Percentiles rank a stretch among this genome's conserved stretches.
phyloP scores from a whole-genome alignment of 2,888 invertebrate genomes.

The Tanypteryx hageni region DNA sequence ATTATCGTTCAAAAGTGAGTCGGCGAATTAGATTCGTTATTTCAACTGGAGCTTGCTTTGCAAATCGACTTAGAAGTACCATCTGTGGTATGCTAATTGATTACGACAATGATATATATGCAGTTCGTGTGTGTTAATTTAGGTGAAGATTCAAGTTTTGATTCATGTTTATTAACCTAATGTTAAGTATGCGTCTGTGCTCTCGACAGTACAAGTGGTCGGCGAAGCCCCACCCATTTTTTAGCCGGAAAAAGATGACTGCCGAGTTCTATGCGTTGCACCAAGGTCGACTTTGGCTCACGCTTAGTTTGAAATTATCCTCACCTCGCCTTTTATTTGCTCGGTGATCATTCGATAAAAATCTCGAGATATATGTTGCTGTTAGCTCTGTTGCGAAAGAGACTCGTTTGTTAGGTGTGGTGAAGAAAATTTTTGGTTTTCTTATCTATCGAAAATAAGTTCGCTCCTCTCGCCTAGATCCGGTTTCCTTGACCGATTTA shows the following conservation, averaged over 20 bases:
- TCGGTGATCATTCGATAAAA: constrained; percentile 25
- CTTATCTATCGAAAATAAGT: neutral
- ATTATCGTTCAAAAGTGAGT: constrained; percentile 13
- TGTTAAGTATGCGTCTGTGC: constrained; percentile 27
- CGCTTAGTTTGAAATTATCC: constrained; percentile 47
- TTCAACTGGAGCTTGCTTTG: neutral
- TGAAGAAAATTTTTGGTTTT: neutral
- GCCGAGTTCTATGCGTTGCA: constrained; percentile 62
- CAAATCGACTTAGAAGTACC: neutral
- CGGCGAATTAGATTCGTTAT: neutral
- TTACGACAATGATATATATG: neutral
- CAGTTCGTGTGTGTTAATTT: neutral
- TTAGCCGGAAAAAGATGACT: constrained; percentile 64
- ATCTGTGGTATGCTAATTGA: neutral
- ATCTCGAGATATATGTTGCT: neutral
- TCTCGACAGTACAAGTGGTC: constrained; percentile 56
- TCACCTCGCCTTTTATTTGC: constrained; percentile 17
- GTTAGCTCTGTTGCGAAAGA: constrained; percentile 35
- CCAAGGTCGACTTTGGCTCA: constrained; percentile 50
- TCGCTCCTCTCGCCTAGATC: neutral
- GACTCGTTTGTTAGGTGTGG: neutral
- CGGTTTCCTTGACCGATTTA: too few relatives aligned
- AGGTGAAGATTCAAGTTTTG: neutral
- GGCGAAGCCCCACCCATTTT: constrained; percentile 59
- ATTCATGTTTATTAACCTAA: neutral